These are phyloP conservation scores for Parnassius mnemosyne DNA, from an alignment of 2,888 invertebrate species.

Conservation along the genomic window DNA sequence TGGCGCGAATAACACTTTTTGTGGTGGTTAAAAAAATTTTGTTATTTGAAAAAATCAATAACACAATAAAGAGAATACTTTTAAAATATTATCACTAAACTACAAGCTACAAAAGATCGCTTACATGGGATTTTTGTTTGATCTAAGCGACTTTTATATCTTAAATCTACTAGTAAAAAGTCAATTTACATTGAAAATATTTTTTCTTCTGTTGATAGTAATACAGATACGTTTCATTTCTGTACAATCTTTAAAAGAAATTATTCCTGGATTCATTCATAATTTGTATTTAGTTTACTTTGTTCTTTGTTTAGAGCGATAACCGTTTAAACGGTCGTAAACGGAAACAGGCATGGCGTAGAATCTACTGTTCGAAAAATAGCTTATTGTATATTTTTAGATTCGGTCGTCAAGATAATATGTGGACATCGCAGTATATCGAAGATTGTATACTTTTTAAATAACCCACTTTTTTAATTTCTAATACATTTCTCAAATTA, in stretches of 20 bases:
- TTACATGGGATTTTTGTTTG: conserved; percentile 18
- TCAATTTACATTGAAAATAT: conserved; percentile 16
- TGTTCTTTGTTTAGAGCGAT: conserved; percentile 64
- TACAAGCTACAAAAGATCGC: conserved; percentile 12
- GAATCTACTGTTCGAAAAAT: conserved; percentile 28
- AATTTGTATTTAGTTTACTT: conserved; percentile 44
- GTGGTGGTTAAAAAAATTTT: no score
- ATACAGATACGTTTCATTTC: background rate
- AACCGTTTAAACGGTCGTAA: conserved; percentile 64
- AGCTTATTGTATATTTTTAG: conserved; percentile 21
- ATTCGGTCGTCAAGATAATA: conserved; percentile 19
- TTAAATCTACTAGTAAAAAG: conserved; percentile 19
- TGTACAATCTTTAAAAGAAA: conserved; percentile 3
- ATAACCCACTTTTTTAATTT: no score
- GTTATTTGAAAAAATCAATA: no score
- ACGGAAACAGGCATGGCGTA: conserved; percentile 33
- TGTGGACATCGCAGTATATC: no score
- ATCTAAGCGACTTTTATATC: conserved; percentile 9
- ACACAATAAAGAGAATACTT: no score
- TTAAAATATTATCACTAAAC: no score
- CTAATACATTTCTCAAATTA: no score
- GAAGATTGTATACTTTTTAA: no score
- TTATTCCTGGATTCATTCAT: conserved; percentile 38
- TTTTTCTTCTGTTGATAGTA: conserved; percentile 11
- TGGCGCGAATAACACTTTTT: no score